A percentile compares a stretch with the other conserved stretches of the same genome.
phyloP scores from a whole-genome alignment of 2,113 vertebrate species.

The Gadus macrocephalus region DNA sequence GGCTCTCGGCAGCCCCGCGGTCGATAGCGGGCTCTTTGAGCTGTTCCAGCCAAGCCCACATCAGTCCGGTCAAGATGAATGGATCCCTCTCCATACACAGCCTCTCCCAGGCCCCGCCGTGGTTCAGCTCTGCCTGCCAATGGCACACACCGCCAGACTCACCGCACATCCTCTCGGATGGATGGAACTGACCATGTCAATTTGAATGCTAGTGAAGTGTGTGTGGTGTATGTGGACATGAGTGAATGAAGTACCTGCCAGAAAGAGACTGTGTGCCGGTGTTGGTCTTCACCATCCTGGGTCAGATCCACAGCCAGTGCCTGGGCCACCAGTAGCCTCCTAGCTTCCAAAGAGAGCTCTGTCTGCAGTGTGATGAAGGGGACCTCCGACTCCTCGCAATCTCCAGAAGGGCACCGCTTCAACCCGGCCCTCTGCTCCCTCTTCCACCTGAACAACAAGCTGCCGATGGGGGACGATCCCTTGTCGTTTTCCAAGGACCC shows the following conservation, averaged over 20 bases:
- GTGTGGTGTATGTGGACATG: not conserved
- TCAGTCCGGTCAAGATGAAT: constrained; percentile 85
- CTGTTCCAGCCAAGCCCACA: constrained; percentile 98
- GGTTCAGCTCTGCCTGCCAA: constrained; percentile 86
- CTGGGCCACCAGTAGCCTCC: constrained; percentile 83
- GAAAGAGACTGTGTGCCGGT: constrained; percentile 75
- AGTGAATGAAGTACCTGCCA: constrained; percentile 82
- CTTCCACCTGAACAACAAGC: constrained; percentile 48
- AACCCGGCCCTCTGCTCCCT: constrained; percentile 32
- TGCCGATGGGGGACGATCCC: constrained; percentile 17
- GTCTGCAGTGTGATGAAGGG: constrained; percentile 78
- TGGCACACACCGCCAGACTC: not conserved
- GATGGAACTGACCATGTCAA: not conserved
- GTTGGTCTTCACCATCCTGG: constrained; percentile 74
- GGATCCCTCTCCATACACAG: constrained; percentile 87
- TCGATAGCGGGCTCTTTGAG: constrained; percentile 87
- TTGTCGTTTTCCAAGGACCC: constrained; percentile 57
- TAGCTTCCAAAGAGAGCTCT: constrained; percentile 77
- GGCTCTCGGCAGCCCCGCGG: constrained; percentile 66
- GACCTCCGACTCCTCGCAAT: constrained; percentile 61
- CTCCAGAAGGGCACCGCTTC: not conserved
- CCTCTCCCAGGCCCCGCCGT: constrained; percentile 87
- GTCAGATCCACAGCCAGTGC: constrained; percentile 84
- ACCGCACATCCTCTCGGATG: not conserved
- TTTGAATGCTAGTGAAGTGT: not conserved